Evolutionary conservation across 2,113 vertebrate genomes (phyloP).

Genomic region (Petromus typicus): DNA sequence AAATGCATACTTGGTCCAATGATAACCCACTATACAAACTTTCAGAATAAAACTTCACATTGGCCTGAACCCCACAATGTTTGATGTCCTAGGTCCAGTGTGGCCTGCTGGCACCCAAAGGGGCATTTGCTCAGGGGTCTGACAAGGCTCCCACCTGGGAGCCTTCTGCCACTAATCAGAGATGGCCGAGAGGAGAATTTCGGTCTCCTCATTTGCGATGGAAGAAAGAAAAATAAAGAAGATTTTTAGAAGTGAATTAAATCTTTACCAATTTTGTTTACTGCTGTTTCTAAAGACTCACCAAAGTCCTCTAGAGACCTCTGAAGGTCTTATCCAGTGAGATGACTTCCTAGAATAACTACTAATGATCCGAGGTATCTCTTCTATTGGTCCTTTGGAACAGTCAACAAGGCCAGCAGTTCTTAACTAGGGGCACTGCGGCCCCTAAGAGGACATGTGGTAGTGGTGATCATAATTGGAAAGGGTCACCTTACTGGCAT

Average conservation of each 20-base stretch:
- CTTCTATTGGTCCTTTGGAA: background rate
- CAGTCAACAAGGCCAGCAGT: background rate
- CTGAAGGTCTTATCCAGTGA: background rate
- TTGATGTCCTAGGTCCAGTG: no score
- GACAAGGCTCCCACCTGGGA: background rate
- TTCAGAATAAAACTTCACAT: background rate
- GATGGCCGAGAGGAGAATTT: background rate
- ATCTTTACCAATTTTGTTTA: background rate
- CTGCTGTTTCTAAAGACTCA: background rate
- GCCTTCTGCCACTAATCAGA: background rate
- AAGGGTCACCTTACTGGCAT: background rate
- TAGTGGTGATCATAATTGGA: background rate
- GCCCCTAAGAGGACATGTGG: background rate
- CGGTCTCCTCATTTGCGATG: background rate
- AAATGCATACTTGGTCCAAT: background rate
- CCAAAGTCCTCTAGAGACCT: no score
- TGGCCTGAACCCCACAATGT: background rate
- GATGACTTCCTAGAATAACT: background rate
- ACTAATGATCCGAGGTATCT: background rate
- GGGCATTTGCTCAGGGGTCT: background rate
- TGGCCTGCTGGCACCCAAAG: background rate
- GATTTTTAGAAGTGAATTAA: background rate
- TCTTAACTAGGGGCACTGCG: background rate
- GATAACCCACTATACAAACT: background rate
- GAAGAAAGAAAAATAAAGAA: background rate